A percentile compares a stretch with the other conserved stretches of the same genome.
phyloP scores from a whole-genome alignment of 2,888 invertebrate genomes.

The Drosophila atripex region DNA sequence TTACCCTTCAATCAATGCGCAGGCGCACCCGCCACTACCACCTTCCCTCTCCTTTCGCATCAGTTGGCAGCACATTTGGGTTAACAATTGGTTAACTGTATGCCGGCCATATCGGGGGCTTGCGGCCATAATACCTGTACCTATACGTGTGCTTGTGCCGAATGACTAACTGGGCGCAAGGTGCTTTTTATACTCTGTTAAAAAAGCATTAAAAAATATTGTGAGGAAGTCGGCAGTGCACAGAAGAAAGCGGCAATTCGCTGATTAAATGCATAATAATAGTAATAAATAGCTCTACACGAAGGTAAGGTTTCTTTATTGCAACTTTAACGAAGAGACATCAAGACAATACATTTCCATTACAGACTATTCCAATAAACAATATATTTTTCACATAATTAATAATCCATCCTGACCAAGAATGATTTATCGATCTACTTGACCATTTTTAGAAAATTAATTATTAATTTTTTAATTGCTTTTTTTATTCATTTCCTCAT shows the following conservation, averaged over 20 bases:
- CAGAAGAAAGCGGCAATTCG: conserved; percentile 26
- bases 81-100: conserved; percentile 76
- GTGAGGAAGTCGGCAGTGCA: conserved; percentile 18
- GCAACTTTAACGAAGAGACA: neutral
- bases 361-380: neutral
- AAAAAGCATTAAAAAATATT: conserved; percentile 28
- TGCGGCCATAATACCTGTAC: conserved; percentile 27
- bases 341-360: neutral
- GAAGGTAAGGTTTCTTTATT: neutral
- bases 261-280: neutral
- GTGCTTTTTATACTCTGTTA: conserved; percentile 63
- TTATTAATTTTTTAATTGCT: conserved; percentile 3
- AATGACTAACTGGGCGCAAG: conserved; percentile 76
- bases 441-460: neutral
- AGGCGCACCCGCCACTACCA: conserved; percentile 58
- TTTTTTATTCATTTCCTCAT: conserved; percentile 22
- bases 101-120: conserved; percentile 62
- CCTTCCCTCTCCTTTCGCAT: conserved; percentile 35
- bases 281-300: neutral
- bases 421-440: conserved; percentile 15
- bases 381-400: too few species aligned
- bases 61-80: conserved; percentile 79
- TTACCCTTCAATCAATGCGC: conserved; percentile 80
- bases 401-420: neutral
- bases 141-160: conserved; percentile 42